These are phyloP conservation scores for Drosophila barbarae DNA, from an alignment of 2,888 invertebrate species.

Conservation along the genomic window DNA sequence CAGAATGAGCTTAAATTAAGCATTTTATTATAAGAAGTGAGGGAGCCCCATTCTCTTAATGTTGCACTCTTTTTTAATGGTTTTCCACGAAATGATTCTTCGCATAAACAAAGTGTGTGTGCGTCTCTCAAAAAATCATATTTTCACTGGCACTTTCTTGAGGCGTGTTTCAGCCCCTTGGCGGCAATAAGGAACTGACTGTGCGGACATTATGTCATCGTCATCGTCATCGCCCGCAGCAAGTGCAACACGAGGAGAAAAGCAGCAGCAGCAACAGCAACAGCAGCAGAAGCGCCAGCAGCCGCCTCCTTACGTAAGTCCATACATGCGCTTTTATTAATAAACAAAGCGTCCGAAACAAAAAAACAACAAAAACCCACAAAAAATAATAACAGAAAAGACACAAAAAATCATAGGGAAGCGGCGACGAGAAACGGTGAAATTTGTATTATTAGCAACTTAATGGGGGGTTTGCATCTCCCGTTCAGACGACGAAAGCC, in stretches of 20 bases:
- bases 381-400: conserved; percentile 9
- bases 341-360: conserved; percentile 54
- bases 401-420: conserved; percentile 26
- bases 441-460: conserved; percentile 57
- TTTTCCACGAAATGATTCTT: conserved; percentile 7
- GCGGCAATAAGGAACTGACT: conserved; percentile 64
- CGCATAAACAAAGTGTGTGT: neutral
- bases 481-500: conserved; percentile 12
- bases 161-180: conserved; percentile 44
- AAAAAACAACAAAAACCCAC: conserved; percentile 1
- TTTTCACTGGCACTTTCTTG: conserved; percentile 46
- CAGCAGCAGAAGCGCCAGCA: conserved; percentile 37
- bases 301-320: conserved; percentile 68
- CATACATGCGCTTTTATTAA: conserved; percentile 65
- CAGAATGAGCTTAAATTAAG: neutral
- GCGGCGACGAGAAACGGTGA: conserved; percentile 47
- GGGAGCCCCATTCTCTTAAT: neutral
- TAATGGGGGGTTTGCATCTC: conserved; percentile 40
- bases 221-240: conserved; percentile 29
- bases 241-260: conserved; percentile 40
- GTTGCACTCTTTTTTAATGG: neutral
- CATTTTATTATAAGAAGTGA: neutral
- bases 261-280: conserved; percentile 40
- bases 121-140: conserved; percentile 16
- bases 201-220: conserved; percentile 67